Evolutionary conservation across 2,113 vertebrate species (phyloP), one percentile per base, ranked within the genome.

Genomic region (Diphyllodes magnificus): DNA sequence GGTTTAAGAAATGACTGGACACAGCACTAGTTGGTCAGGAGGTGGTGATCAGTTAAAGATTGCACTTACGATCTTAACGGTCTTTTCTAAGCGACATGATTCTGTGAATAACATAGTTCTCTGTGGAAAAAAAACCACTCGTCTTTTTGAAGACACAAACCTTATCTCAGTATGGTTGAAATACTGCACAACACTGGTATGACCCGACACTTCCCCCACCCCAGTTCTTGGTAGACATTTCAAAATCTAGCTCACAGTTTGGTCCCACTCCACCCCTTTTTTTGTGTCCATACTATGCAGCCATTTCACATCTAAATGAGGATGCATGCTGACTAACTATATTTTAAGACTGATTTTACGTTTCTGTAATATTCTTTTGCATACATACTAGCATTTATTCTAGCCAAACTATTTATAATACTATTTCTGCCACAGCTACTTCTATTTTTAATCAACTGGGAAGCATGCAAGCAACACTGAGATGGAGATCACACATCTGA

Each of bases 401-500:
- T 51, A 77, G 8, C 5, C 17, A 59, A 83, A 73, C 35, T 44
- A 85, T 64, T 87, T 86, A 31, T 71, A 91, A 42, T 49, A 68
- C 42, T 82, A 54, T 84, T 94, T 94, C 70, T 65, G 60, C 39
- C 40, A 85, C 66, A 88, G 61, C 37, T 90, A 76, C 61, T 94
- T 93, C 87, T 95, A 93, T 95, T 96, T 96, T 96, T 95, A 94
- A 88, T 49, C 78, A 87, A 10, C 5, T n/a, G 28, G 30, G 40
- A 91, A 50, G 63, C 37, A 92, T 53, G 63, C 28, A 79, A 82
- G 70, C 49, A 90, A 66, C 40, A 88, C 1, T 60, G 49, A 56
- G 68, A 68, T 42, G 50, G 21, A 69, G 45, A 78, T 75, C 84
- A 90, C 63, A 53, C 37, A 88, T 45, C 31, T 75, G 59, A 93